These are phyloP conservation scores for Leptopilina drosophilae DNA, from an alignment of 2,888 invertebrate species.

Conservation along the genomic window DNA sequence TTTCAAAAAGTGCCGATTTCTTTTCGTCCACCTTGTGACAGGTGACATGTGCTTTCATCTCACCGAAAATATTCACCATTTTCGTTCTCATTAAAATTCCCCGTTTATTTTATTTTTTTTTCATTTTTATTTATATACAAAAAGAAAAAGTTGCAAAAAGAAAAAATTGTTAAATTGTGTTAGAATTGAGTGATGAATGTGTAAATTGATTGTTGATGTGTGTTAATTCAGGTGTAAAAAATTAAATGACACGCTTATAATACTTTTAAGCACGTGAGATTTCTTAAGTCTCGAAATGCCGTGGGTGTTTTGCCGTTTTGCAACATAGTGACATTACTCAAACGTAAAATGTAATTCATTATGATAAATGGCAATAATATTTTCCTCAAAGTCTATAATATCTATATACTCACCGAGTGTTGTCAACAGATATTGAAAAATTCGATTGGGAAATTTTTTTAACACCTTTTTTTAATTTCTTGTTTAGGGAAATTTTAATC, in stretches of 20 bases:
- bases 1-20: slow-evolving; percentile 15
- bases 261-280: slow-evolving; percentile 8
- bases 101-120: too few species aligned
- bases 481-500: too few species aligned
- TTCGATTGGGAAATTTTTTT: not conserved
- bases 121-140: too few species aligned
- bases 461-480: not conserved
- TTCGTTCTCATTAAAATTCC: slow-evolving; percentile 3
- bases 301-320: slow-evolving; percentile 24
- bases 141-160: too few species aligned
- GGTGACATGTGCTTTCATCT: slow-evolving; percentile 27
- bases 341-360: slow-evolving; percentile 17
- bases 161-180: not conserved
- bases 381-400: not conserved
- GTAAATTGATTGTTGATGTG: slow-evolving; percentile 16
- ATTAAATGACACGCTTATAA: slow-evolving; percentile 25
- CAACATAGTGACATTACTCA: slow-evolving; percentile 18
- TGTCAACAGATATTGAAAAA: not conserved
- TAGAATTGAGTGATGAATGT: not conserved
- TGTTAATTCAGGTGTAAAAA: slow-evolving; percentile 23
- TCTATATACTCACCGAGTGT: not conserved
- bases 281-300: slow-evolving; percentile 29
- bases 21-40: not conserved
- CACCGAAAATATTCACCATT: slow-evolving; percentile 1
- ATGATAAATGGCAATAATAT: slow-evolving; percentile 3